Evolutionary conservation across 2,797 vertebrate genomes (phyloP).

Genomic region (Coreius guichenoti): DNA sequence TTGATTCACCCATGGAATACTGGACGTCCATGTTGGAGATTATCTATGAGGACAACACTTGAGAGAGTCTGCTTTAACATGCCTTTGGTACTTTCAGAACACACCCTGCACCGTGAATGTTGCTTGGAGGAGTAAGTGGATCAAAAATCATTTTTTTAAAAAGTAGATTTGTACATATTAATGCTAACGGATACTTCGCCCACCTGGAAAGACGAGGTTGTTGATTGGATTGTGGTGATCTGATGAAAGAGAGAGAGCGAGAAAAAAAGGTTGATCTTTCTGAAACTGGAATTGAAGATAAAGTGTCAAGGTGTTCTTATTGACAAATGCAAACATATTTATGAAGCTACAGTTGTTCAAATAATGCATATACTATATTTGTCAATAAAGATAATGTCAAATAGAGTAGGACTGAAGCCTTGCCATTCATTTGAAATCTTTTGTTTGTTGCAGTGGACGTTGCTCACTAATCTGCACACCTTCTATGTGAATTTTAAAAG

Average conservation of each 20-base stretch:
- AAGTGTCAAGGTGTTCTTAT: conserved; percentile 74
- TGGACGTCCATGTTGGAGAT: conserved; percentile 66
- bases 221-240: conserved; percentile 75
- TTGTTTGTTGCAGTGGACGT: conserved; percentile 69
- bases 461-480: conserved; percentile 71
- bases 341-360: conserved; percentile 81
- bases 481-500: conserved; percentile 70
- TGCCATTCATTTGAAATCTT: conserved; percentile 71
- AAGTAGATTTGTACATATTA: conserved; percentile 64
- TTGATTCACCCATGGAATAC: conserved; percentile 73
- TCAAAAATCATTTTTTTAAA: conserved; percentile 62
- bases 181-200: conserved; percentile 69
- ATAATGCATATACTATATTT: conserved; percentile 78
- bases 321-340: conserved; percentile 82
- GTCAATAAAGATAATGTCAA: conserved; percentile 81
- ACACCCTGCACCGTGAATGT: conserved; percentile 65
- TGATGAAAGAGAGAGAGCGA: conserved; percentile 48
- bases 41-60: conserved; percentile 66
- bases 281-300: conserved; percentile 83
- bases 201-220: conserved; percentile 67
- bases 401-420: conserved; percentile 78
- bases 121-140: conserved; percentile 65
- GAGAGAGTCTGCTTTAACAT: conserved; percentile 61
- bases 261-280: conserved; percentile 62
- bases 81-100: conserved; percentile 73